A percentile compares a stretch with the other conserved stretches of the same genome.
Evolutionary conservation across 2,113 vertebrate genomes (phyloP).

Genomic region (Gymnorhina tibicen): DNA sequence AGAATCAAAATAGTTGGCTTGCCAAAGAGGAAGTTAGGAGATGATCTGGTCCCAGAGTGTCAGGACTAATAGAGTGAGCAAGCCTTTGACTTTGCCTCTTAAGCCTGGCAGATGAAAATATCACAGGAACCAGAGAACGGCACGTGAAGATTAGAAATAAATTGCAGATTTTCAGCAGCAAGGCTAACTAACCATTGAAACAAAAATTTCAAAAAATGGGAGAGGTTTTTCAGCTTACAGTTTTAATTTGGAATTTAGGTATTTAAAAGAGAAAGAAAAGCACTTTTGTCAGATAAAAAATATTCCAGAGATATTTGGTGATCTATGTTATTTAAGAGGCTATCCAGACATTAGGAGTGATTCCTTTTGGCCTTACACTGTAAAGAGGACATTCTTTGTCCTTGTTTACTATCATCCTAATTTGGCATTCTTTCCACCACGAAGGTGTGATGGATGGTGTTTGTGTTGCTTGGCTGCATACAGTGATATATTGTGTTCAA

Average conservation of each 20-base stretch:
- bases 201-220: background rate
- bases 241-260: background rate
- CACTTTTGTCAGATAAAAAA: background rate
- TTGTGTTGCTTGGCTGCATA: background rate
- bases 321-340: background rate
- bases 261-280: background rate
- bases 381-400: background rate
- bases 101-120: background rate
- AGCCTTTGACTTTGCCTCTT: background rate
- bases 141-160: background rate
- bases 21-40: background rate
- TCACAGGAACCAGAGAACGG: background rate
- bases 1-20: background rate
- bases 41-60: background rate
- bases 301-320: background rate
- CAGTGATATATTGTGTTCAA: background rate
- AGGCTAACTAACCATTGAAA: background rate
- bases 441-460: background rate
- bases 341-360: fast-evolving
- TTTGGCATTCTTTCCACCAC: background rate
- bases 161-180: background rate
- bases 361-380: background rate
- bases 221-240: background rate
- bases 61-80: background rate
- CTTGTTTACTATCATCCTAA: background rate